Conservation (phyloP, 2,888 invertebrate genomes). For the Apotomis betuletana region DNA sequence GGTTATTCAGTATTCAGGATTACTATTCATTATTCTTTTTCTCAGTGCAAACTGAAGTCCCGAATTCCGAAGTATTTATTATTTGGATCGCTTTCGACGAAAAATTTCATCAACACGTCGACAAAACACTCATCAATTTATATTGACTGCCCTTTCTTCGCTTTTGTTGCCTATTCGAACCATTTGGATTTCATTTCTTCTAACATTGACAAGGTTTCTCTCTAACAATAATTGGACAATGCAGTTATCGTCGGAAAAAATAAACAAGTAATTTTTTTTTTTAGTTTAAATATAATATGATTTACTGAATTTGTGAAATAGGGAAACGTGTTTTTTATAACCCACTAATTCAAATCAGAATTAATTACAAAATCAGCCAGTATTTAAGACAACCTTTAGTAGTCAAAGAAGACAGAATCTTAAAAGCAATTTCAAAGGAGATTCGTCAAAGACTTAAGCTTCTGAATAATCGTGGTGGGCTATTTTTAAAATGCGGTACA, state of each 20-base stretch:
- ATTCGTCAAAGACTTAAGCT: slow-evolving; percentile 15
- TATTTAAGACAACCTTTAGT: background rate
- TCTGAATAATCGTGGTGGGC: slow-evolving; percentile 16
- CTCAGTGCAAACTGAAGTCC: background rate
- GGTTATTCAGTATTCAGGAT: too few species aligned
- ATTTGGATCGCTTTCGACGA: background rate
- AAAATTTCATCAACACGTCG: background rate
- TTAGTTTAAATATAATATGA: too few species aligned
- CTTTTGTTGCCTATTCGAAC: background rate
- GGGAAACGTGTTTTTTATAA: too few species aligned
- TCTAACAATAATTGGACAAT: too few species aligned
- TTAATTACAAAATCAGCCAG: slow-evolving; percentile 8
- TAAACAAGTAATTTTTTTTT: too few species aligned
- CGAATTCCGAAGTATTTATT: background rate
- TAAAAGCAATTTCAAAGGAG: slow-evolving; percentile 13
- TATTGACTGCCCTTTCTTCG: background rate
- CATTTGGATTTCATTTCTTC: background rate
- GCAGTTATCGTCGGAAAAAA: too few species aligned
- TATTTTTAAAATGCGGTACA: slow-evolving; percentile 23
- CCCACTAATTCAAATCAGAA: background rate
- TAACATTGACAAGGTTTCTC: too few species aligned
- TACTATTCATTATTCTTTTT: background rate
- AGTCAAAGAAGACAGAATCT: slow-evolving; percentile 13
- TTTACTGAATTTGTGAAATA: too few species aligned
- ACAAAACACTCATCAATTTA: background rate